Conservation (phyloP, 2,888 invertebrate genomes). For the Thera obeliscata region DNA sequence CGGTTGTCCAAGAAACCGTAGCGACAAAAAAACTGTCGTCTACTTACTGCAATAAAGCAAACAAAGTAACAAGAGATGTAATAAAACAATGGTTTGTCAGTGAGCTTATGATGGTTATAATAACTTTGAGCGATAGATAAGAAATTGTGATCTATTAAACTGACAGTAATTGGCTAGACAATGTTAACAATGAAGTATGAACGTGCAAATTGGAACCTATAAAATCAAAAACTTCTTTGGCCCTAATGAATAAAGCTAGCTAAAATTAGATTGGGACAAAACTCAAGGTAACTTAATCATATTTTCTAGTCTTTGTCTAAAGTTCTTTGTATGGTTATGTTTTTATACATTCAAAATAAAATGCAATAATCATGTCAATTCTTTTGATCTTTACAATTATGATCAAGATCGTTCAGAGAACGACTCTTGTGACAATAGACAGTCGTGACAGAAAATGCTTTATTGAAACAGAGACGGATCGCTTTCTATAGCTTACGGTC, state of each 20-base stretch:
- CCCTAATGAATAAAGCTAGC: no score
- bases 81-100: slow-evolving; percentile 66
- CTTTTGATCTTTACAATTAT: slow-evolving; percentile 59
- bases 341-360: slow-evolving; percentile 5
- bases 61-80: slow-evolving; percentile 53
- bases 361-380: slow-evolving; percentile 40
- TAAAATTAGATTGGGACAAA: no score
- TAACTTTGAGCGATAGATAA: slow-evolving; percentile 12
- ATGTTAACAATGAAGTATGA: background rate
- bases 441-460: slow-evolving; percentile 71
- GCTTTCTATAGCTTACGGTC: slow-evolving; percentile 69
- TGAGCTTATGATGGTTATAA: slow-evolving; percentile 56
- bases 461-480: slow-evolving; percentile 64
- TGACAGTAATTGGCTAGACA: slow-evolving; percentile 10
- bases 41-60: slow-evolving; percentile 58
- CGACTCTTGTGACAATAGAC: slow-evolving; percentile 60
- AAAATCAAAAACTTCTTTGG: no score
- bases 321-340: background rate
- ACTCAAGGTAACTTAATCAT: no score
- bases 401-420: slow-evolving; percentile 71
- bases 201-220: background rate
- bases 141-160: slow-evolving; percentile 8
- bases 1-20: slow-evolving; percentile 56
- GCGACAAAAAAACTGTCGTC: slow-evolving; percentile 61
- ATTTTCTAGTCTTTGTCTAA: no score